Percentiles rank a stretch among this genome's conserved stretches.
Evolutionary conservation across 1,140 invertebrate genomes (phyloP).

Genomic region (Trichonephila inaurata): DNA sequence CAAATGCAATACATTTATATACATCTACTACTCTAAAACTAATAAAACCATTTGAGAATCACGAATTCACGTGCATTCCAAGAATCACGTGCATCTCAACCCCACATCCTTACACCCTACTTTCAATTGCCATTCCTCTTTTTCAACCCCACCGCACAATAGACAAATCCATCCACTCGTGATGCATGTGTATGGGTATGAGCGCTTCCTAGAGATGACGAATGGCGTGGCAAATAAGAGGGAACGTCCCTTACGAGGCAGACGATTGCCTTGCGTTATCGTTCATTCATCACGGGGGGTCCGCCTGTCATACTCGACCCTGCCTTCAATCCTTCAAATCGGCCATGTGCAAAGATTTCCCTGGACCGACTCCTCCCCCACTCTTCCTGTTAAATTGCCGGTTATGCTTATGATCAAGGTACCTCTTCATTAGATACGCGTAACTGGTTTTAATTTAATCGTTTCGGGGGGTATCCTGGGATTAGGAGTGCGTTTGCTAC

Average conservation of each 20-base stretch:
- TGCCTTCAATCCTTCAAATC: constrained; percentile 48
- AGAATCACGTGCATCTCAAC: background rate
- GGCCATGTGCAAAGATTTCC: constrained; percentile 46
- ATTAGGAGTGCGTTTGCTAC: background rate
- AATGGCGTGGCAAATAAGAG: constrained; percentile 63
- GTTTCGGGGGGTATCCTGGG: background rate
- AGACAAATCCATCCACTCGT: background rate
- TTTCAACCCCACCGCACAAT: background rate
- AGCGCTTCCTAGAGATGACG: constrained; percentile 19
- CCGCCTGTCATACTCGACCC: constrained; percentile 42
- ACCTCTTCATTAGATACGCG: constrained; percentile 17
- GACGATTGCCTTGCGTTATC: constrained; percentile 39
- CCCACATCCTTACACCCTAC: too few relatives aligned
- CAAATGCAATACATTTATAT: too few relatives aligned
- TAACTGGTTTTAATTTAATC: constrained; percentile 28
- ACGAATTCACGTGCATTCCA: background rate
- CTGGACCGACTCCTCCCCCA: background rate
- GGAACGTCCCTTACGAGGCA: constrained; percentile 35
- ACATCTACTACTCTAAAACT: too few relatives aligned
- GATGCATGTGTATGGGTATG: constrained; percentile 73
- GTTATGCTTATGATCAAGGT: constrained; percentile 33
- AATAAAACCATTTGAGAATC: background rate
- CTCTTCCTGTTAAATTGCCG: background rate
- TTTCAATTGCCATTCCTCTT: background rate
- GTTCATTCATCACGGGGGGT: constrained; percentile 58